Evolutionary conservation across 2,113 vertebrate genomes (phyloP).

Genomic region (Cervus canadensis): DNA sequence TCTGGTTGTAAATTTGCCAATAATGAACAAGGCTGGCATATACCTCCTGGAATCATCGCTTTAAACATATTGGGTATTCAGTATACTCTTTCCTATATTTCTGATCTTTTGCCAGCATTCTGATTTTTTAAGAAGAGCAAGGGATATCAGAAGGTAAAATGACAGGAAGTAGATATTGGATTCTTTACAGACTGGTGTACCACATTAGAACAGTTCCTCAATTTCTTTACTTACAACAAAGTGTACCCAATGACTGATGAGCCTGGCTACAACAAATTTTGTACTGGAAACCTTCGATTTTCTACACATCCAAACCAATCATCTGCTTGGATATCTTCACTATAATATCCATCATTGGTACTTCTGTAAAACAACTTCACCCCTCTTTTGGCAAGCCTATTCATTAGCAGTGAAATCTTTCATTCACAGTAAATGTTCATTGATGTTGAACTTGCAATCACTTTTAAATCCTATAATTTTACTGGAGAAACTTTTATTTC

Average conservation of each 20-base stretch:
- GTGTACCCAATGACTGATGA: background rate
- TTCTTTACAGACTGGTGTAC: background rate
- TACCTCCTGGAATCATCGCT: background rate
- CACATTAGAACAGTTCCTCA: background rate
- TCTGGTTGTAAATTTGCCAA: slow-evolving; percentile 3
- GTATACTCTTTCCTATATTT: background rate
- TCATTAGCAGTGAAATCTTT: background rate
- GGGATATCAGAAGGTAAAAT: background rate
- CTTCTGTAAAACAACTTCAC: background rate
- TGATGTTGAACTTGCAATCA: background rate
- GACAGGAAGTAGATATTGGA: background rate
- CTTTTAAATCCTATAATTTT: background rate
- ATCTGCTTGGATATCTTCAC: background rate
- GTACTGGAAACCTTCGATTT: background rate
- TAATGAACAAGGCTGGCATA: background rate
- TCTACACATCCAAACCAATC: background rate
- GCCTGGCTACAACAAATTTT: background rate
- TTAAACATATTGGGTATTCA: background rate
- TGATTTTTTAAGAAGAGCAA: background rate
- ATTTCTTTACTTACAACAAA: background rate
- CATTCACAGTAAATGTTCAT: background rate
- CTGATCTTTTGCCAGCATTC: background rate
- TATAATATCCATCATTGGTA: too few species aligned
- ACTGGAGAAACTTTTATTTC: background rate
- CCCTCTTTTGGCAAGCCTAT: background rate